These are phyloP conservation scores for Argyresthia albistria DNA, from an alignment of 2,888 invertebrate species.

Conservation along the genomic window DNA sequence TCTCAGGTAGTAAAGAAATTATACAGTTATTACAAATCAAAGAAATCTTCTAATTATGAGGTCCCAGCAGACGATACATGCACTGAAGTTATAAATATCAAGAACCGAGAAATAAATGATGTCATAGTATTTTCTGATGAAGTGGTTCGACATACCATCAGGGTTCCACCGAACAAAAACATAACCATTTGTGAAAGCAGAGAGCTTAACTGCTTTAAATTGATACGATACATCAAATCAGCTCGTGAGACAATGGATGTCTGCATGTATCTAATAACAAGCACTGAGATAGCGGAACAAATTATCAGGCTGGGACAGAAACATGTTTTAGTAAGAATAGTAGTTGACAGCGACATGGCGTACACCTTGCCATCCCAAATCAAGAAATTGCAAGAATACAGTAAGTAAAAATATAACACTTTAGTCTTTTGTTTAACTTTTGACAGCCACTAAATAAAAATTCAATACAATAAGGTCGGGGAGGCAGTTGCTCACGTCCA, in stretches of 20 bases:
- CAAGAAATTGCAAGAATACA: slow-evolving; percentile 53
- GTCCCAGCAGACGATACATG: slow-evolving; percentile 30
- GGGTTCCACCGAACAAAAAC: slow-evolving; percentile 46
- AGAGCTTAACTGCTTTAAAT: slow-evolving; percentile 57
- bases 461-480: too few relatives aligned
- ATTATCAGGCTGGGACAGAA: slow-evolving; percentile 59
- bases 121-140: slow-evolving; percentile 64
- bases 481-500: too few relatives aligned
- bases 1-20: slow-evolving; percentile 52
- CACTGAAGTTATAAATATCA: slow-evolving; percentile 37
- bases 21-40: slow-evolving; percentile 37
- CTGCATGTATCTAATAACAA: slow-evolving; percentile 66
- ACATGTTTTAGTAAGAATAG: slow-evolving; percentile 57
- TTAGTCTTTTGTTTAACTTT: neutral
- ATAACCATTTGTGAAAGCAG: slow-evolving; percentile 53
- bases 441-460: too few relatives aligned
- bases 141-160: slow-evolving; percentile 43
- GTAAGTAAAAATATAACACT: slow-evolving; percentile 30
- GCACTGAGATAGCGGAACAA: slow-evolving; percentile 58
- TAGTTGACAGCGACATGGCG: slow-evolving; percentile 66
- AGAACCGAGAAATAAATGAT: slow-evolving; percentile 59
- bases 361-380: slow-evolving; percentile 59
- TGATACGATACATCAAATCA: slow-evolving; percentile 60
- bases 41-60: slow-evolving; percentile 22
- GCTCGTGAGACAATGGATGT: slow-evolving; percentile 62